Percentiles rank a stretch among this genome's conserved stretches.
Evolutionary conservation across 1,140 invertebrate genomes (phyloP).

Genomic region (Drosophila arizonae): DNA sequence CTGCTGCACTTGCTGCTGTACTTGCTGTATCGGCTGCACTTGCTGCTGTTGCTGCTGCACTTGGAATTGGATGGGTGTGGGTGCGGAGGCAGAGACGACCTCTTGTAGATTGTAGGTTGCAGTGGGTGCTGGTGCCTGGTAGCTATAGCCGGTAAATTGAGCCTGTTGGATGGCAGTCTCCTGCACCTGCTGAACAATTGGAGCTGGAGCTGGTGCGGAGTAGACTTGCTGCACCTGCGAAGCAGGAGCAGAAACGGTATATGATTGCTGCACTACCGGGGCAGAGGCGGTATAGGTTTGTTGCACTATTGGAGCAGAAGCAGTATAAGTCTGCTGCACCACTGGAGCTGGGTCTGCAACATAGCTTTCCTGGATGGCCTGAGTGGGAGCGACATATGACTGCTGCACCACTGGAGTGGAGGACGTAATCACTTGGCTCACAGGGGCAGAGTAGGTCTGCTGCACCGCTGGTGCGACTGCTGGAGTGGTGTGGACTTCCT

Average conservation of each 20-base stretch:
- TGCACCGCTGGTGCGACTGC: constrained; percentile 30
- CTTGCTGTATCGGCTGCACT: too few species aligned
- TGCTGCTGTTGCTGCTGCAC: too few species aligned
- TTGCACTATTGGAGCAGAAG: constrained; percentile 7
- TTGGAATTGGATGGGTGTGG: constrained; percentile 30
- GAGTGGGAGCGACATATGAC: constrained; percentile 18
- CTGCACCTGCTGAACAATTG: constrained; percentile 35
- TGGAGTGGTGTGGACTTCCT: constrained; percentile 35
- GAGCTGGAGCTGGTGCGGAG: constrained; percentile 30
- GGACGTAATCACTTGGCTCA: constrained; percentile 15
- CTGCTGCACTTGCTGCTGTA: too few species aligned
- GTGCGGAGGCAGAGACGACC: constrained; percentile 31
- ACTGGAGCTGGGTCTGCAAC: constrained; percentile 23
- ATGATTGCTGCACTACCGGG: constrained; percentile 35
- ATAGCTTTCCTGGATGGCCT: constrained; percentile 35
- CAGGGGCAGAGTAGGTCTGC: constrained; percentile 37
- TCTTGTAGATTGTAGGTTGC: constrained; percentile 26
- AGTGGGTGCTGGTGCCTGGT: constrained; percentile 34
- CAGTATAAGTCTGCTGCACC: constrained; percentile 23
- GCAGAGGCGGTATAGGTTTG: constrained; percentile 27
- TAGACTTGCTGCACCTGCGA: constrained; percentile 42
- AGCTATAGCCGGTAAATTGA: constrained; percentile 46
- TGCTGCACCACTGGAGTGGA: constrained; percentile 36
- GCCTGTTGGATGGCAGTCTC: constrained; percentile 32
- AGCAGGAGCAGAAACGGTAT: constrained; percentile 16